Base-by-base conservation (phyloP, 2,888 invertebrate species). In the Archips xylosteana region DNA sequence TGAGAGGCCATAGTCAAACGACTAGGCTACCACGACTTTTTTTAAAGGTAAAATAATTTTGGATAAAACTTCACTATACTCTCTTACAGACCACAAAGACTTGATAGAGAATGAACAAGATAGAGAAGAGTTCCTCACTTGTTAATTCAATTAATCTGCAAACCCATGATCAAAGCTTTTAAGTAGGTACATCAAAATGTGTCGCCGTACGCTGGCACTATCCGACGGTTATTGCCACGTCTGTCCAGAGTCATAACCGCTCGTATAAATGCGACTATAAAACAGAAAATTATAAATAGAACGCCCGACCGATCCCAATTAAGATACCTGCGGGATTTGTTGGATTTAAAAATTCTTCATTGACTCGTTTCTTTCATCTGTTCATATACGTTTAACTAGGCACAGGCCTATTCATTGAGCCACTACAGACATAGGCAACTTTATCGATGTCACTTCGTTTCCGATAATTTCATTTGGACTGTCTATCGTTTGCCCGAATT, bases 221-320 rank as follows among this genome's bases (percentile, higher is more conserved):
- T 54, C 32, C 57, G 9, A 23, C 23, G 57, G 57, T 57, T 57
- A 57, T 57, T 32, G 57, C 57, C 57, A 2, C 57, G 32, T 57
- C 57, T 32, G 57, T 5, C 12, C 10, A 32, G 39, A 15, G 61
- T 61, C 61, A 61, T 61, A 61, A 61, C 36, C 39, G 61, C 60
- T n/a, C 15, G 61, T 57, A 36, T 15, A 61, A 34, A n/a, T 8
- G 39, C 36, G n/a, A 45, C 12, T 64, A 64, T 64, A 64, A 64
- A 47, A 39, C 34, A 36, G 62, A 63, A 60, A 13, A 6, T 10
- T 61, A 61, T 61, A 39, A 61, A 61, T 61, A 61, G 61, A 1
- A n/a, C 36, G 32, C 61, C 49, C 51, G 51, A 51, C 64, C 49
- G 64, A 64, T 64, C 64, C 47, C 64, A 64, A 47, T 64, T 64